phyloP scores from a whole-genome alignment of 2,113 vertebrate species.

The Rhynchomys soricoides region DNA sequence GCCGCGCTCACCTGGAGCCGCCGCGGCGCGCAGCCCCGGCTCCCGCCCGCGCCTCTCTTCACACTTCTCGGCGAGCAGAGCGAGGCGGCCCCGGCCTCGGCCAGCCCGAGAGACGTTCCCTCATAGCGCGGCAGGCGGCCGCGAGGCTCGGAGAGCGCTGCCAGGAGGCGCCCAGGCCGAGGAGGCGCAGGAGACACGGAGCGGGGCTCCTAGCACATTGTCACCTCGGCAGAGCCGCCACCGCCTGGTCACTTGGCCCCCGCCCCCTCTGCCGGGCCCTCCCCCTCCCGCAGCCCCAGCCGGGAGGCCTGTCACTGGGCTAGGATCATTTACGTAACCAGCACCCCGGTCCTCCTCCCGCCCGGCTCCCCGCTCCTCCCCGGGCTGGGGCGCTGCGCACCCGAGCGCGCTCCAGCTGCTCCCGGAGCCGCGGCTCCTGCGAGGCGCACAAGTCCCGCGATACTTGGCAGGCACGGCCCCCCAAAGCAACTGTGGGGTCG shows the following conservation, averaged over 20 bases:
- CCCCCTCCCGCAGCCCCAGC: constrained; percentile 65
- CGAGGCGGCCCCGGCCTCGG: constrained; percentile 61
- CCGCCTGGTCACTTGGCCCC: constrained; percentile 69
- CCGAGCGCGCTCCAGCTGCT: constrained; percentile 69
- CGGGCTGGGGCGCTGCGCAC: constrained; percentile 61
- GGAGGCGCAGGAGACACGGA: not conserved
- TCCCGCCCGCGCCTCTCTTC: constrained; percentile 55
- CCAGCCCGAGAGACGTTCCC: constrained; percentile 61
- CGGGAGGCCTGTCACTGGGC: constrained; percentile 79
- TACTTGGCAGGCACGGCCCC: constrained; percentile 73
- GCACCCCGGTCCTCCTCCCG: constrained; percentile 58
- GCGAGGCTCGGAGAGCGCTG: not conserved
- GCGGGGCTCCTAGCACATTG: constrained; percentile 43
- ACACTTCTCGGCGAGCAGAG: constrained; percentile 48
- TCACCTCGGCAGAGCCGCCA: constrained; percentile 58
- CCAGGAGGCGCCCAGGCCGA: constrained; percentile 52
- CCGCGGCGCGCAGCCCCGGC: not conserved
- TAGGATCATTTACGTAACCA: constrained; percentile 80
- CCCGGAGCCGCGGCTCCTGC: constrained; percentile 53
- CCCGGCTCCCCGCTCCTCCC: constrained; percentile 64
- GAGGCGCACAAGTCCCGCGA: constrained; percentile 79
- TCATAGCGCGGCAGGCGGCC: constrained; percentile 72
- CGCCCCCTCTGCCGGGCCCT: constrained; percentile 52
- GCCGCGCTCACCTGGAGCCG: constrained; percentile 3
- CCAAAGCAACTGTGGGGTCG: constrained; percentile 48